phyloP scores from a whole-genome alignment of 2,888 invertebrate genomes.

The Sclerodermus sp. region DNA sequence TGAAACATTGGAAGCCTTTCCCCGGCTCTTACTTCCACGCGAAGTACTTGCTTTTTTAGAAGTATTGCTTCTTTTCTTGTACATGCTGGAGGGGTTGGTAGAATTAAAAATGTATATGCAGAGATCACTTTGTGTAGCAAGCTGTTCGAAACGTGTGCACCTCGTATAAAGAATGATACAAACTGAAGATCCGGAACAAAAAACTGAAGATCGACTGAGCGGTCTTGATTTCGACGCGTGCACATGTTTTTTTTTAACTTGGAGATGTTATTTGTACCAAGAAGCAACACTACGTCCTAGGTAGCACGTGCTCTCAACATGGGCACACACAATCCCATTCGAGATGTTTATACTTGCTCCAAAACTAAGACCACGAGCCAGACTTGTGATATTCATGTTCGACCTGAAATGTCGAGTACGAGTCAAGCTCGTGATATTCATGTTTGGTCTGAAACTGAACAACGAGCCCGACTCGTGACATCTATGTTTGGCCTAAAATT shows the following conservation, averaged over 20 bases:
- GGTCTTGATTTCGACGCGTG: constrained; percentile 13
- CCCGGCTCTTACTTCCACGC: too few relatives aligned
- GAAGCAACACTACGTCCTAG: constrained; percentile 13
- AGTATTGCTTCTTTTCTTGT: too few relatives aligned
- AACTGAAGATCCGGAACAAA: constrained; percentile 9
- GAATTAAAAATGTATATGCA: constrained; percentile 9
- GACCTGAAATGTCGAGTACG: not conserved
- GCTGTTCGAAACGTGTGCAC: constrained; percentile 13
- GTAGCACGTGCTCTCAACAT: constrained; percentile 7
- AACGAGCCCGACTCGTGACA: not conserved
- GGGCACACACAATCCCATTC: too few relatives aligned
- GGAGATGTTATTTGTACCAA: too few relatives aligned
- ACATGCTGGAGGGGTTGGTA: constrained; percentile 12
- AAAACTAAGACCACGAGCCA: constrained; percentile 2
- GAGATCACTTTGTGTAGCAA: constrained; percentile 7
- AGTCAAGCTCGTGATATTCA: not conserved
- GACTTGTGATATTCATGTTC: not conserved
- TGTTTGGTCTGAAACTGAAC: constrained; percentile 2
- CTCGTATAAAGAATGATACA: constrained; percentile 12
- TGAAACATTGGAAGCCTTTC: too few relatives aligned
- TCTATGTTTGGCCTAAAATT: not conserved
- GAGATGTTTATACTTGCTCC: not conserved
- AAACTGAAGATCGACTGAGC: constrained; percentile 13
- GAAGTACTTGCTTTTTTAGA: too few relatives aligned
- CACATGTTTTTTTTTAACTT: constrained; percentile 12